Base-by-base conservation (phyloP, 2,797 vertebrate genomes). In the Psittacula echo region DNA sequence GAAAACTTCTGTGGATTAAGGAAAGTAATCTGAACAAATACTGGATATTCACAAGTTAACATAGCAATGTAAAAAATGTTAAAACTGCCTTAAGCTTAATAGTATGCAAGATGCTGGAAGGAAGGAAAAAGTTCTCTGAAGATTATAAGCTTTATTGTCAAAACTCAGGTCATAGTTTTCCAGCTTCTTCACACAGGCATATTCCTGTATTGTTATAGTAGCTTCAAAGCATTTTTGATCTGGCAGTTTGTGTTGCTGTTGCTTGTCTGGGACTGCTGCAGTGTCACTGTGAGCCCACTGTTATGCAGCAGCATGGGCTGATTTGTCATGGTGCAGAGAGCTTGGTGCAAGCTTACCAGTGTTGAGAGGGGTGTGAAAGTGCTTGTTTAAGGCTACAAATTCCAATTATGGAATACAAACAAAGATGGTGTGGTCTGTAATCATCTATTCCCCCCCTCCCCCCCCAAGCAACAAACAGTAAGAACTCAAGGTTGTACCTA, bases 391-490 rank as follows among this genome's bases (percentile, higher is more conserved):
- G 48, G 37, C 21, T 53, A 5, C 32, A 30, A 34, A 34, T 34
- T 34, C 34, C 34, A 34, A 34, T 34, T 80, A 7, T 50, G 26
- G 27, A 76, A 13, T 21, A 26, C 37, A 64, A 70, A 47, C 27
- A 41, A 66, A 27, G 11, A 10, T 24, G 45, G 7, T n/a, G 6
- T 27, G 17, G 39, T 54, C 32, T 85, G n/a, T 80, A 53, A 48
- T 62, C 3, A 1, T 48, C 7, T 29, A 5, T 29, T 7, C 9
- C 6, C 1, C 5, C 18, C 6, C 7, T 5, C 1, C 4, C 21
- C 6, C 7, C 12, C 8, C 10, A 27, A 41, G 3, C 32, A 65
- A 16, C 29, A 68, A 21, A 9, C 32, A 24, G 37, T 23, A 11
- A 45, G 24, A 37, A 64, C 9, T 53, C 26, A 34, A 6, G 51